Base-by-base conservation (phyloP, 2,888 invertebrate genomes). In the Apantesis nais region DNA sequence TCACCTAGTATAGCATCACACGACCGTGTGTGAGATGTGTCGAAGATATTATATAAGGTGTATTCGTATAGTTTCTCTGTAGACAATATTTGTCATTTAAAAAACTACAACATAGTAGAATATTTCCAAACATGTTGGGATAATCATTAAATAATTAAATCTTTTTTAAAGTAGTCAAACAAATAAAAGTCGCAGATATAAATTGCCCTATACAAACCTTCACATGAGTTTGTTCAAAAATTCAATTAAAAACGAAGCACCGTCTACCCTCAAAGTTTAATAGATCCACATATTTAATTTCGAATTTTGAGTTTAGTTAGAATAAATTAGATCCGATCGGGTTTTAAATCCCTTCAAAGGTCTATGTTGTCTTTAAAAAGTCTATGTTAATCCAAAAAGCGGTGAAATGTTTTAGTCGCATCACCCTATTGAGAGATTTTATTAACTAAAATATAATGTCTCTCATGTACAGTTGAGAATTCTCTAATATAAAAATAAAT, bases 201-300 rank as follows among this genome's bases (percentile, higher is more conserved):
- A 62, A 62, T 19, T 25, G 25, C 29, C 9, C 25, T 4, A 14
- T 62, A 62, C 39, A 25, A 62, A 25, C 29, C 29, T 16, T 29
- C n/a, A 4, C 29, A 58, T 16, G 58, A 29, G 29, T 48, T 65
- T 63, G 71, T 72, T 80, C 74, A 69, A 76, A 74, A 80, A 74
- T 70, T 74, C 78, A 78, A 79, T 79, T 72, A 72, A 71, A 62
- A 62, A 11, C 19, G 44, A 12, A 34, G 37, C 41, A 41, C 39
- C 60, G 22, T 61, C 39, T 63, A 55, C 66, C 68, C 44, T 62
- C 74, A 62, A 76, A 72, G 62, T 76, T 74, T 34, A 70, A 76
- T 74, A 62, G 64, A 61, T 58, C 55, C 71, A 70, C 55, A 44
- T 34, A 75, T 19, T 64, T 66, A 67, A 78, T 78, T 76, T 76